phyloP scores from a whole-genome alignment of 2,113 vertebrate species.

The Pseudorasbora parva region DNA sequence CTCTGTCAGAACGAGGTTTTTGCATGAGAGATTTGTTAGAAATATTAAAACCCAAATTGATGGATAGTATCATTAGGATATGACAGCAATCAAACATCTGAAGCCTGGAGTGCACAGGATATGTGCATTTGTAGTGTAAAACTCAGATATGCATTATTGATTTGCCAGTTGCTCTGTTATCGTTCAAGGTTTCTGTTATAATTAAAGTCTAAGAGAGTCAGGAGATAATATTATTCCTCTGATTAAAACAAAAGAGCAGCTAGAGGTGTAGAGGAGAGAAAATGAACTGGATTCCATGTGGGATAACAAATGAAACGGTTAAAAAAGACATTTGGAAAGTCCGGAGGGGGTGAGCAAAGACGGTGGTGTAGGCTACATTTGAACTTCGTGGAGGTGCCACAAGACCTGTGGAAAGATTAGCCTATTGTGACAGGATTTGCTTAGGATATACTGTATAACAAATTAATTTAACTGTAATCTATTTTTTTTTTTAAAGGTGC shows the following conservation, averaged over 20 bases:
- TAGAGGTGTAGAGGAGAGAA: not conserved
- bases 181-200: conserved; percentile 61
- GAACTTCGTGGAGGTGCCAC: not conserved
- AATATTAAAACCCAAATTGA: conserved; percentile 56
- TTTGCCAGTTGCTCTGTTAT: conserved; percentile 43
- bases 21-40: conserved; percentile 8
- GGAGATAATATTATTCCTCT: conserved; percentile 34
- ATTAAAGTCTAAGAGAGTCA: conserved; percentile 60
- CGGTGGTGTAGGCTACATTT: not conserved
- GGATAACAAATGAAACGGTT: conserved; percentile 59
- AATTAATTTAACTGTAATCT: no score
- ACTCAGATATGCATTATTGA: conserved; percentile 62
- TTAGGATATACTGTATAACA: not conserved
- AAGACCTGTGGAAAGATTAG: not conserved
- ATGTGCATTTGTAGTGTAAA: conserved; percentile 51
- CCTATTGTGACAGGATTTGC: conserved; percentile 11
- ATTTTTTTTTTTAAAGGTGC: no score
- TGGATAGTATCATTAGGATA: conserved; percentile 48
- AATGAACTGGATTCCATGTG: conserved; percentile 61
- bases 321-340: not conserved
- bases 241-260: conserved; percentile 15
- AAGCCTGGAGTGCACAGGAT: conserved; percentile 40
- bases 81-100: conserved; percentile 37
- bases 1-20: conserved; percentile 27
- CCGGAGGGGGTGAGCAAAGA: not conserved